Evolutionary conservation across 1,140 invertebrate genomes (phyloP), one percentile per base, ranked within the genome.

Genomic region (Agraylea sexmaculata): DNA sequence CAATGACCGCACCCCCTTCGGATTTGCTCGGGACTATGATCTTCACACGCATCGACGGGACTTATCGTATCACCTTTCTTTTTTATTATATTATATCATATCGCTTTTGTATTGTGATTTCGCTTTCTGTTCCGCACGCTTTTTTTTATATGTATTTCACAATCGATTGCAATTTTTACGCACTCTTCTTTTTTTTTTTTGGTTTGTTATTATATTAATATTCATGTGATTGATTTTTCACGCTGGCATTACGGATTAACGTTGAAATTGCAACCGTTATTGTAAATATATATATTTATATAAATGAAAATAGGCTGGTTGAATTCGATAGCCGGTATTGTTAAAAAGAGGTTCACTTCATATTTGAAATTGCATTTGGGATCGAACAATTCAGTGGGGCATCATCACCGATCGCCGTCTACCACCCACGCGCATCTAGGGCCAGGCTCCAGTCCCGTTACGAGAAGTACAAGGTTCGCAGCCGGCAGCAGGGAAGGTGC

Each of bases 311-410:
- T 57, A 73, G 71, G 71, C 69, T 74, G 71, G 71, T 67, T 74
- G 60, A 70, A 72, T 68, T 71, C 70, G 50, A 57, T 74, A 54
- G 67, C 71, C 47, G 71, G 71, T 57, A 67, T 71, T 53, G 64
- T 74, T 61, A 74, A 73, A 62, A 66, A 69, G 56, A 74, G 80
- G 51, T 80, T 83, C 60, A 75, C 79, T 51, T 80, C 80, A 43
- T 84, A 84, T 63, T 75, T 85, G 49, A 81, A 83, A 66, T 73
- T 76, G 61, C 74, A 78, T 63, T 61, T 73, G 50, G 40, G 45
- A 19, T 33, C 46, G 21, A 43, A 45, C 33, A 43, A 42, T 31
- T 29, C 45, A 46, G 41, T 42, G 23, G 36, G 37, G 17, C 46
- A 31, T 37, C 30, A 23, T 42, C 42, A 11, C 38, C 38, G 31